phyloP scores from a whole-genome alignment of 2,113 vertebrate genomes.

The Eulacestoma nigropectus region DNA sequence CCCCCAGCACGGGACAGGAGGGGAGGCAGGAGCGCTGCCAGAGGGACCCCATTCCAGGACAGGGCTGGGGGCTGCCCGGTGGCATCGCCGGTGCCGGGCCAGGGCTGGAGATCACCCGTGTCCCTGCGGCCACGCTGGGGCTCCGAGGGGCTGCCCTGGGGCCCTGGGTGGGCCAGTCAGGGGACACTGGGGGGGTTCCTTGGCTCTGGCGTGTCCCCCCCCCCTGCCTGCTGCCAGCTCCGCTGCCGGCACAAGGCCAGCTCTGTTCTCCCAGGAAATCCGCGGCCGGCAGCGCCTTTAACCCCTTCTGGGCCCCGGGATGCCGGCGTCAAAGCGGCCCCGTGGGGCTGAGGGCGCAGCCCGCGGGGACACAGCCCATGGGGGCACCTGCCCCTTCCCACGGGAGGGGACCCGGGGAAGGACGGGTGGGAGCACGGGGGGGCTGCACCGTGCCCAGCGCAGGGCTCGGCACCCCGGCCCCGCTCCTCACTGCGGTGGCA shows the following conservation, averaged over 20 bases:
- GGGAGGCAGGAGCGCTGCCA: background rate
- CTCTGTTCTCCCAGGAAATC: background rate
- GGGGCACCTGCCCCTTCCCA: too few relatives aligned
- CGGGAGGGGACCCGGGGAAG: background rate
- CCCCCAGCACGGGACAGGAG: background rate
- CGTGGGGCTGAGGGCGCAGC: background rate
- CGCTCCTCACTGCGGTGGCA: background rate
- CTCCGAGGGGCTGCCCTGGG: background rate
- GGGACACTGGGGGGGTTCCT: background rate
- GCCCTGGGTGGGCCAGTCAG: background rate
- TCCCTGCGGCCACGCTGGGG: background rate
- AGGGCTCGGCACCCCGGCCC: background rate
- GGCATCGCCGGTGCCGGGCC: background rate
- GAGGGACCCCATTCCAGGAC: background rate
- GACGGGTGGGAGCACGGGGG: background rate
- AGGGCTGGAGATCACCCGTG: background rate
- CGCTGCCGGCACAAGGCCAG: background rate
- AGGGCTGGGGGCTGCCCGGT: background rate
- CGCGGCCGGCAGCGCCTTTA: background rate
- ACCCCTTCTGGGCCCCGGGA: background rate
- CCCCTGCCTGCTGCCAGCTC: background rate
- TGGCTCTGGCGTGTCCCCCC: background rate
- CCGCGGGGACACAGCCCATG: fast-evolving
- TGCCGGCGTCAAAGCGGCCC: fast-evolving
- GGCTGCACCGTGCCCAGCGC: background rate